Evolutionary conservation across 2,797 vertebrate genomes (phyloP).

Genomic region (Sternotherus odoratus): DNA sequence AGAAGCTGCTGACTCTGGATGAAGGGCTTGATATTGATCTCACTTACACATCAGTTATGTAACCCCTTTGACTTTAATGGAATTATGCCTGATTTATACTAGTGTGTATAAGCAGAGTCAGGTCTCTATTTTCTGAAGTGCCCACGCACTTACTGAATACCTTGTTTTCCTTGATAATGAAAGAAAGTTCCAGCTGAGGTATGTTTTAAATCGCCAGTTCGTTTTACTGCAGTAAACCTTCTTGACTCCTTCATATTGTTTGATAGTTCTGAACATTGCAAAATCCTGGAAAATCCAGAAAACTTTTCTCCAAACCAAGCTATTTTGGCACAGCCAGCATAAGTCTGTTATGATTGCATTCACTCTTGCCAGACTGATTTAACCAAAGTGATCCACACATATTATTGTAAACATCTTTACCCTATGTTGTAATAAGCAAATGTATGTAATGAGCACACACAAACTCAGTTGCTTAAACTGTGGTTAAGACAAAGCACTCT

Average conservation of each 20-base stretch:
- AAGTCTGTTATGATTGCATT: neutral
- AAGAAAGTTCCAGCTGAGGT: neutral
- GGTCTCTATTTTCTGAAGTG: neutral
- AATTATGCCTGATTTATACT: neutral
- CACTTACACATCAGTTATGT: neutral
- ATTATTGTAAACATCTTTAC: no score
- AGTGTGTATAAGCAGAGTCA: neutral
- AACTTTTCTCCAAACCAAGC: neutral
- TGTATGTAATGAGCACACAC: no score
- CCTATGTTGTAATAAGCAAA: no score
- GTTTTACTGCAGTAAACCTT: neutral
- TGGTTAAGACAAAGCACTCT: no score
- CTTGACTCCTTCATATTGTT: neutral
- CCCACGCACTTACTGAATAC: accelerated
- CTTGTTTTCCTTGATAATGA: neutral
- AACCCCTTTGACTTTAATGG: neutral
- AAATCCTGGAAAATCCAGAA: neutral
- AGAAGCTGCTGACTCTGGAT: neutral
- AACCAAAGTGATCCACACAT: neutral
- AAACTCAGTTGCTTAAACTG: no score
- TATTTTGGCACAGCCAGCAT: neutral
- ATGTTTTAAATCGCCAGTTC: neutral
- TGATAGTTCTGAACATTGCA: neutral
- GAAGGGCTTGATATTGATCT: neutral
- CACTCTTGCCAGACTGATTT: neutral